Percentiles rank a stretch among this genome's conserved stretches.
Conservation (phyloP, 1,140 invertebrate species). For the Neodiprion virginianus region DNA sequence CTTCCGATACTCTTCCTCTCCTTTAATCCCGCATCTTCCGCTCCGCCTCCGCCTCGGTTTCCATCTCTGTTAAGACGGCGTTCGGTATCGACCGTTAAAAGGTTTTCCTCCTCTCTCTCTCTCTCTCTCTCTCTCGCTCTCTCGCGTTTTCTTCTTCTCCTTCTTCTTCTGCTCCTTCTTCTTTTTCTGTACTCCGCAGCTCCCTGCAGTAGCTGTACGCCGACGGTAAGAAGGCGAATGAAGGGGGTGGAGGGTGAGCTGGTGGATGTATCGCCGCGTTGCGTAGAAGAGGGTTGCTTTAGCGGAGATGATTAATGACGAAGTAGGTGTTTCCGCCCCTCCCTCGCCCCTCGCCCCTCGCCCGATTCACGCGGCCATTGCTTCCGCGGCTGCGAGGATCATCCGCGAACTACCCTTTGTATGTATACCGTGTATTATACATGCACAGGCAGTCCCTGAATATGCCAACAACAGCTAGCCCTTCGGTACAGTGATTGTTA, state of each 20-base stretch:
- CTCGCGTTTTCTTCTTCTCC: neutral
- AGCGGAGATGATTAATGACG: neutral
- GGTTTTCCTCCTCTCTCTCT: neutral
- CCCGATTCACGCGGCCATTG: no score
- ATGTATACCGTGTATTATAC: no score
- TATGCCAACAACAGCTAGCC: no score
- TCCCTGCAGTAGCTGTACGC: no score
- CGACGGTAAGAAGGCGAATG: neutral
- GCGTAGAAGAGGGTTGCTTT: neutral
- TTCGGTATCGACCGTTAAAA: conserved; percentile 1
- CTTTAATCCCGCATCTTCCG: neutral
- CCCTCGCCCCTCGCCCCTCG: no score
- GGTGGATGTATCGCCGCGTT: neutral
- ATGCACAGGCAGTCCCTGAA: no score
- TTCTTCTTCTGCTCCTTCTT: no score
- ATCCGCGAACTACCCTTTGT: no score
- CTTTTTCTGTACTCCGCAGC: no score
- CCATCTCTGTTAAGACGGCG: neutral
- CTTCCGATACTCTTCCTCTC: neutral
- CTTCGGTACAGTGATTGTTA: no score
- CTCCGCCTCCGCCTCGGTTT: neutral
- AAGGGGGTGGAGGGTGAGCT: neutral
- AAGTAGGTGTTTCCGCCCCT: neutral
- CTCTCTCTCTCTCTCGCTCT: neutral
- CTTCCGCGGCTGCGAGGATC: no score